These are phyloP conservation scores for Lamproptera curius DNA, from an alignment of 2,888 invertebrate species.

Conservation along the genomic window DNA sequence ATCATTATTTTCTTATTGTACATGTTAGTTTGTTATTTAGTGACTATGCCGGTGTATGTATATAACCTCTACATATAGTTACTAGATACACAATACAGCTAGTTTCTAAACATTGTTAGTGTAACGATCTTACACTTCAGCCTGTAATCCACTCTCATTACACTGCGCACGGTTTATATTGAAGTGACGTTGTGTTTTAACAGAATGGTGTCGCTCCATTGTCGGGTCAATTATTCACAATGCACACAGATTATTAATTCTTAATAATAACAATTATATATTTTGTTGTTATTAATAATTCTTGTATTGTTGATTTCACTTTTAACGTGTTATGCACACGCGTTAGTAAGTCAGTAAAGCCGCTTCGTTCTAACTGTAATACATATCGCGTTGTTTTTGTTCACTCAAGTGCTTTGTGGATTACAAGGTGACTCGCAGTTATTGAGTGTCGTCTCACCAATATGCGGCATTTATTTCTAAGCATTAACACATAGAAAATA, in stretches of 20 bases:
- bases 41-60: slow-evolving; percentile 55
- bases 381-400: slow-evolving; percentile 19
- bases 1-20: slow-evolving; percentile 47
- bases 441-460: slow-evolving; percentile 29
- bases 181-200: slow-evolving; percentile 16
- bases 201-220: slow-evolving; percentile 8
- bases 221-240: slow-evolving; percentile 19
- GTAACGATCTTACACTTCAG: slow-evolving; percentile 24
- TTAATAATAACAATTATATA: too few relatives aligned
- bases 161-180: slow-evolving; percentile 25
- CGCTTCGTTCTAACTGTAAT: slow-evolving; percentile 9
- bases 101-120: slow-evolving; percentile 31
- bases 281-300: too few relatives aligned
- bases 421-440: slow-evolving; percentile 19
- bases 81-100: slow-evolving; percentile 41
- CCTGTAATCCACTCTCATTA: slow-evolving; percentile 40
- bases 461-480: slow-evolving; percentile 72
- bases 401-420: slow-evolving; percentile 9
- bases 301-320: slow-evolving; percentile 5
- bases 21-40: slow-evolving; percentile 72
- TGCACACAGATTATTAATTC: slow-evolving; percentile 12
- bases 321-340: slow-evolving; percentile 11
- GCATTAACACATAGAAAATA: slow-evolving; percentile 65
- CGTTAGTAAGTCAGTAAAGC: slow-evolving; percentile 4
- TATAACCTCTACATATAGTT: slow-evolving; percentile 53